Base-by-base conservation (phyloP, 2,888 invertebrate species). In the Drosophila subsilvestris region DNA sequence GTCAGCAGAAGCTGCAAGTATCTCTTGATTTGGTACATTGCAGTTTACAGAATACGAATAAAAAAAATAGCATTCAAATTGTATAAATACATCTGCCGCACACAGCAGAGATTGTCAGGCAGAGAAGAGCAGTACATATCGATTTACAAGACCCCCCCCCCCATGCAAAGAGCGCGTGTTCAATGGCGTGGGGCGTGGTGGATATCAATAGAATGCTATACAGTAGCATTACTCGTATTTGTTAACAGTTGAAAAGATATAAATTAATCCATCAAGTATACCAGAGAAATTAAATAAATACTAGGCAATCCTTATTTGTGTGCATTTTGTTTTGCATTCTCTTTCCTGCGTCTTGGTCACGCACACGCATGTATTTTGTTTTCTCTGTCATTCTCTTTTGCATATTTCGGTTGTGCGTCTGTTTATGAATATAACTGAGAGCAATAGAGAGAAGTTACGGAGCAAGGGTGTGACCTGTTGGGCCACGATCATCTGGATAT, bases 111-210 rank as follows among this genome's bases (percentile, higher is more conserved):
- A 66, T 49, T 63, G 44, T 25, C 12, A 10, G 42, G 22, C 29
- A 14, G 25, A 29, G 27, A 29, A 10, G 18, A 65, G 37, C 37
- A 37, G 37, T 12, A 12, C 53, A 53, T 65, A 66, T 66, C 54
- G 43, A 63, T 66, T 63, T 37, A 37, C 37, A 37, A n/a, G 37
- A n/a, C 43, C 43, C 32, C 32, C 44, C 17, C 8, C 10, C 10
- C 29, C 65, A 66, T 63, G 49, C 63, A 55, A 63, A 32, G 48
- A 49, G 32, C 63, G 22, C 63, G 63, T 66, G 65, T 18, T 63
- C n/a, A 45, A 2, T 32, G 18, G 2, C 27, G 48, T 32, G 43
- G 63, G 42, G 18, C 22, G 20, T 17, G 10, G 14, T n/a, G 20
- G 53, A 65, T 53, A 53, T 48, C 63, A 17, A 48, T 25, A n/a